Evolutionary conservation across 2,797 vertebrate species (phyloP), one percentile per base, ranked within the genome.

Genomic region (Gouania willdenowi): DNA sequence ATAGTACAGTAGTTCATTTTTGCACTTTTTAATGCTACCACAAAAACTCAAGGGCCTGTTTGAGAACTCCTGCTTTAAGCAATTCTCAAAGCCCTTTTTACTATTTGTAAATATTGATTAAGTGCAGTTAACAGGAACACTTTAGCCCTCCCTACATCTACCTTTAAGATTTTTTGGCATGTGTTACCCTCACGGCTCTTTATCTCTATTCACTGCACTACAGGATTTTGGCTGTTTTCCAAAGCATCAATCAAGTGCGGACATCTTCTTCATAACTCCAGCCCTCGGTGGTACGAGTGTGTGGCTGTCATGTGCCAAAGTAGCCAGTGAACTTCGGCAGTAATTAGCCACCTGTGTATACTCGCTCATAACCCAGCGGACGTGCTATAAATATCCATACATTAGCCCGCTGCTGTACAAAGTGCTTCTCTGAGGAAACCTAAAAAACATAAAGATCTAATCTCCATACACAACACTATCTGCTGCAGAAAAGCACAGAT

Each of bases 291-390:
- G 56, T 47, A 40, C 2, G 53, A 75, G 68, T 75, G 54, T 74
- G 61, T 61, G 74, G 66, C 69, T 31, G 60, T 58, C 65, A 42
- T 67, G 76, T 74, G 80, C 77, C 79, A 82, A 76, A 70, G 70
- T 74, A 75, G 72, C 77, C 77, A 41, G 75, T 61, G 65, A 79
- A 68, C 42, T 68, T 57, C 66, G 66, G 61, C 75, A 58, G 65
- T 82, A 82, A 80, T 84, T 81, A 77, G 74, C 77, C 79, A 82
- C 81, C 72, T 81, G 82, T 83, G 80, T 78, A 79, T 82, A 74
- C 70, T 56, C 40, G 55, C 65, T 69, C 66, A 53, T 66, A 35
- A 46, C 71, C 47, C 67, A 66, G 68, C 65, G 55, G 64, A 70
- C 56, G 8, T 18, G 35, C 67, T 79, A 82, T 84, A 80, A 83